These are phyloP conservation scores for Platysternon megacephalum DNA, from an alignment of 2,113 vertebrate species.

Conservation along the genomic window DNA sequence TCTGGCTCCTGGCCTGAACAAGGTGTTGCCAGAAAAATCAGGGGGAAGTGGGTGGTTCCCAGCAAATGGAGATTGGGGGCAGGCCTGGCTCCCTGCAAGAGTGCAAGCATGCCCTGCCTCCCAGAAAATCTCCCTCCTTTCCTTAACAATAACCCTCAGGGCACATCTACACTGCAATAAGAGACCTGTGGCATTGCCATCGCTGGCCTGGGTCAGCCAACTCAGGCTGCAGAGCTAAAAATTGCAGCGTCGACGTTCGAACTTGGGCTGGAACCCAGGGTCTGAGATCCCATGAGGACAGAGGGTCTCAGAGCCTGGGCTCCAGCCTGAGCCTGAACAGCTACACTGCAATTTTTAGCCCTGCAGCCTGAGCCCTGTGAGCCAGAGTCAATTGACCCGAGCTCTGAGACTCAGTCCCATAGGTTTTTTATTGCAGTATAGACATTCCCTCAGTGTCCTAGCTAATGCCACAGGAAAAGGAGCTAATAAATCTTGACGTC, in stretches of 20 bases:
- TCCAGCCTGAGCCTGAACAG: background rate
- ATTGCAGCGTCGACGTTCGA: fast-evolving
- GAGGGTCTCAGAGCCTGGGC: background rate
- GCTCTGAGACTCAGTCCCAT: background rate
- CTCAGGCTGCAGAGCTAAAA: background rate
- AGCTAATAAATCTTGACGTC: background rate
- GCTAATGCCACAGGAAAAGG: background rate
- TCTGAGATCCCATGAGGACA: background rate
- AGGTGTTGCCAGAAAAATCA: background rate
- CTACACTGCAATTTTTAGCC: background rate
- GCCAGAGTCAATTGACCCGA: background rate
- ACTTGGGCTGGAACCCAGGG: background rate
- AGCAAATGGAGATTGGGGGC: background rate
- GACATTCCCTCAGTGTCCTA: background rate
- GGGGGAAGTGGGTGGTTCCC: background rate
- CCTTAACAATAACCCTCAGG: background rate
- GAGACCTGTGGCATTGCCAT: background rate
- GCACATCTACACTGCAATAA: background rate
- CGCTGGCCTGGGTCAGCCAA: background rate
- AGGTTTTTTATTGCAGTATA: background rate
- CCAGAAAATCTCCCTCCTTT: background rate
- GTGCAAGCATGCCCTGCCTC: background rate
- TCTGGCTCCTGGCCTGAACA: background rate
- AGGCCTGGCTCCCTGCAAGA: background rate
- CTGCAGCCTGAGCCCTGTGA: background rate